phyloP scores from a whole-genome alignment of 1,140 invertebrate species.

The Notospermus geniculatus region DNA sequence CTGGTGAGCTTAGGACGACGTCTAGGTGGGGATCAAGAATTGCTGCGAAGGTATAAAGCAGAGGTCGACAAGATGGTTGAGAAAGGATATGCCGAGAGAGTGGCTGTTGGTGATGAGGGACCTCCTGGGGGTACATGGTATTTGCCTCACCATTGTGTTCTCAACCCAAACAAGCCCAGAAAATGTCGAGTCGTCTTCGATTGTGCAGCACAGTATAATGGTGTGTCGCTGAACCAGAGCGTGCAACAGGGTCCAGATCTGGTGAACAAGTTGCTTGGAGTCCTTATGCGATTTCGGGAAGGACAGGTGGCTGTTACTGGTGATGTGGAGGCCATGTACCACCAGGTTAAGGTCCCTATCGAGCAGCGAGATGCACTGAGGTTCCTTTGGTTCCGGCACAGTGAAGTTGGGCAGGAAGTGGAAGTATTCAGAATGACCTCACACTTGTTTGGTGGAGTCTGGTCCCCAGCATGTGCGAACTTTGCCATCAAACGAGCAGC shows the following conservation, averaged over 20 bases:
- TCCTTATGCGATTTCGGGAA: slow-evolving; percentile 37
- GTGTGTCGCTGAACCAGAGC: slow-evolving; percentile 19
- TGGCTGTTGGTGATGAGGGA: slow-evolving; percentile 6
- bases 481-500: no score
- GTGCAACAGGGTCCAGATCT: slow-evolving; percentile 27
- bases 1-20: slow-evolving; percentile 13
- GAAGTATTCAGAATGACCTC: no score
- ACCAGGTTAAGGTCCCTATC: slow-evolving; percentile 22
- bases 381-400: no score
- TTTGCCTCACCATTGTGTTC: slow-evolving; percentile 25
- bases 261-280: slow-evolving; percentile 23
- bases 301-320: slow-evolving; percentile 28
- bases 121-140: slow-evolving; percentile 21
- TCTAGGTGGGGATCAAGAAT: slow-evolving; percentile 12
- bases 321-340: slow-evolving; percentile 40
- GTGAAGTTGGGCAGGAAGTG: no score
- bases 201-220: slow-evolving; percentile 17
- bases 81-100: slow-evolving; percentile 17
- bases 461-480: no score
- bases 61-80: slow-evolving; percentile 17
- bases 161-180: slow-evolving; percentile 19
- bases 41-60: slow-evolving; percentile 15
- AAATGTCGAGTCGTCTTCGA: slow-evolving; percentile 29
- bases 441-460: no score
- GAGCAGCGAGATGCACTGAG: no score